Conservation (phyloP, 2,797 vertebrate genomes). For the Varecia variegata region DNA sequence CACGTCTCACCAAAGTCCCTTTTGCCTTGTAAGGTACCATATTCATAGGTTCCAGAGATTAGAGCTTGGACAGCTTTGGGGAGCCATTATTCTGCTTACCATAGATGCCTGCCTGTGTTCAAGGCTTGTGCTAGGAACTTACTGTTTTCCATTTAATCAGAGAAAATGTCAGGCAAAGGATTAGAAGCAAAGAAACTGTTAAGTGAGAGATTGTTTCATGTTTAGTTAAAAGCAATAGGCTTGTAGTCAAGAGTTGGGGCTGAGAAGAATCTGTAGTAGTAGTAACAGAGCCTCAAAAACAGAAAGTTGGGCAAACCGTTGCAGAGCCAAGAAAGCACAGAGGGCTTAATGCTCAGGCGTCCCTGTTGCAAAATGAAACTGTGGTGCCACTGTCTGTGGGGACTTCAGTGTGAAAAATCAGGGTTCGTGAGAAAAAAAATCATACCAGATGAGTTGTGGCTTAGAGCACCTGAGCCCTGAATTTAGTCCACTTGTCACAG, state of each 20-base stretch:
- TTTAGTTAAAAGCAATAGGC: slow-evolving; percentile 19
- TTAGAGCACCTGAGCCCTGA: not conserved
- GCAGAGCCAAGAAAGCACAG: not conserved
- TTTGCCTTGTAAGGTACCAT: not conserved
- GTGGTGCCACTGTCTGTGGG: not conserved
- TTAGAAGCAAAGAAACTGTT: slow-evolving; percentile 1
- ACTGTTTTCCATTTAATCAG: not conserved
- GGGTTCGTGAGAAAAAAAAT: not conserved
- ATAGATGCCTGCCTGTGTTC: not conserved
- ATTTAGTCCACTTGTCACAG: not conserved
- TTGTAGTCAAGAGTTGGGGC: not conserved
- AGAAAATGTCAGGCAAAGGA: not conserved
- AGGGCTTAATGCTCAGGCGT: not conserved
- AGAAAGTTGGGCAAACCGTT: not conserved
- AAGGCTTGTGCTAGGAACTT: not conserved
- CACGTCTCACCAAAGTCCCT: not conserved
- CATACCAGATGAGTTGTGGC: not conserved
- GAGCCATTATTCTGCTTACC: not conserved
- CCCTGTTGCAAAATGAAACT: not conserved
- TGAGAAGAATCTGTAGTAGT: not conserved
- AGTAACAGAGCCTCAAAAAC: not conserved
- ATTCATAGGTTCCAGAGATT: not conserved
- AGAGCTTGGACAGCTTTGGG: not conserved
- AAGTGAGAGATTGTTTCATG: not conserved
- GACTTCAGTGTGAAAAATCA: not conserved